Percentiles rank a stretch among this genome's conserved stretches.
Conservation (phyloP, 2,113 vertebrate species). For the Taxidea taxus region DNA sequence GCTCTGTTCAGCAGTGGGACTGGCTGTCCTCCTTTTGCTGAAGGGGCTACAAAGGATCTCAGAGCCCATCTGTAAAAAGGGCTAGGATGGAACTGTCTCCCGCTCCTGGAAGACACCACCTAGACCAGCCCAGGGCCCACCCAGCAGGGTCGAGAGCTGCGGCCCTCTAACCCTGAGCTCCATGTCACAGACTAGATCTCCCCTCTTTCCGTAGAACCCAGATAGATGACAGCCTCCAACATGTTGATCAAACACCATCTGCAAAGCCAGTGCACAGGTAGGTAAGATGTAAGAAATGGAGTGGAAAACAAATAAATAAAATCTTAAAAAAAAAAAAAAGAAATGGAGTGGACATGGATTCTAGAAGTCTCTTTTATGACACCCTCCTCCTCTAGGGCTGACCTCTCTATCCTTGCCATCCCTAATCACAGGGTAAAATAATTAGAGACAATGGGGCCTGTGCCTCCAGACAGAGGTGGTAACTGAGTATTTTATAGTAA, state of each 20-base stretch:
- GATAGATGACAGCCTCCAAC: not conserved
- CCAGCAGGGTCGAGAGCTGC: not conserved
- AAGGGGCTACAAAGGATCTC: not conserved
- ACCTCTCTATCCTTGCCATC: not conserved
- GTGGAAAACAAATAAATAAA: too few species aligned
- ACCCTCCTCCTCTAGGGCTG: not conserved
- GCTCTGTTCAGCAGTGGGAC: not conserved
- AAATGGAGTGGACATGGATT: not conserved
- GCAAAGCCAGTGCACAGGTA: not conserved
- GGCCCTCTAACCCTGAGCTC: not conserved
- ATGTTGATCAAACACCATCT: not conserved
- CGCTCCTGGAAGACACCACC: not conserved
- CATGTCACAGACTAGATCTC: not conserved
- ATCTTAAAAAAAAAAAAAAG: too few species aligned
- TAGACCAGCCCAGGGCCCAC: not conserved
- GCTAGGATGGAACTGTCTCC: not conserved
- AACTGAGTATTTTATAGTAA: not conserved
- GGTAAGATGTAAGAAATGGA: not conserved
- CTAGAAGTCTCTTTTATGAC: not conserved
- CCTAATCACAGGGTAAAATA: not conserved
- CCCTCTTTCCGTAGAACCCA: not conserved
- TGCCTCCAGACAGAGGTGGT: not conserved
- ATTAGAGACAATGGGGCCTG: not conserved
- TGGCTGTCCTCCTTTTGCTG: not conserved
- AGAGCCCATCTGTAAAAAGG: not conserved